phyloP scores from a whole-genome alignment of 2,888 invertebrate genomes.

The Thera britannica region DNA sequence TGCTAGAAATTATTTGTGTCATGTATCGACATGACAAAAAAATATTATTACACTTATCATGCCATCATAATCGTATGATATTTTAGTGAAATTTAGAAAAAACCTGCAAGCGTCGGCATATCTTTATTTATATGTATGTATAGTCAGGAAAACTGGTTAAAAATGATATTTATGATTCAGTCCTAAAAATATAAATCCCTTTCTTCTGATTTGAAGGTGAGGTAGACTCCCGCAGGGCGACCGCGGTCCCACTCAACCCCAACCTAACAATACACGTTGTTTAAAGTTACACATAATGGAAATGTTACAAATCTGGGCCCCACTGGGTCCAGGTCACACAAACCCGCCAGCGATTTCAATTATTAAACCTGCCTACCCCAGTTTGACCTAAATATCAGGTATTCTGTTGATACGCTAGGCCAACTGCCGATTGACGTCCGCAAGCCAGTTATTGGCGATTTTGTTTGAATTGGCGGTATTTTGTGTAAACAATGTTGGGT shows the following conservation, averaged over 20 bases:
- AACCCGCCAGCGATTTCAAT: constrained; percentile 56
- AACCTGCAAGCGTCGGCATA: too few species aligned
- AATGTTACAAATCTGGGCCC: constrained; percentile 20
- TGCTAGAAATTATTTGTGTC: too few species aligned
- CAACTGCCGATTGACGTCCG: constrained; percentile 29
- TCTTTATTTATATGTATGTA: too few species aligned
- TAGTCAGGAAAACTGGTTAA: too few species aligned
- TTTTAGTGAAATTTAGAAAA: too few species aligned
- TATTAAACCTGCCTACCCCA: constrained; percentile 57
- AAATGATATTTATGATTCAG: too few species aligned
- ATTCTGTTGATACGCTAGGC: constrained; percentile 34
- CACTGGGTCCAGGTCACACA: constrained; percentile 15
- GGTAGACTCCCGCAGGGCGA: constrained; percentile 5
- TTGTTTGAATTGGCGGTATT: constrained; percentile 30
- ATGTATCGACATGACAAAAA: too few species aligned
- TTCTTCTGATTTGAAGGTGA: neutral
- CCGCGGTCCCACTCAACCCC: constrained; percentile 6
- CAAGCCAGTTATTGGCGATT: constrained; percentile 31
- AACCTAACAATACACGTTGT: constrained; percentile 8
- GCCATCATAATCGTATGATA: too few species aligned
- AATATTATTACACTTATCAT: too few species aligned
- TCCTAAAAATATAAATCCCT: neutral
- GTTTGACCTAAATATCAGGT: constrained; percentile 59
- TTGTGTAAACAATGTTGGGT: constrained; percentile 28
- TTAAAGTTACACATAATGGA: constrained; percentile 21